Evolutionary conservation across 2,113 vertebrate species (phyloP).

Genomic region (Corythoichthys haematopterus): DNA sequence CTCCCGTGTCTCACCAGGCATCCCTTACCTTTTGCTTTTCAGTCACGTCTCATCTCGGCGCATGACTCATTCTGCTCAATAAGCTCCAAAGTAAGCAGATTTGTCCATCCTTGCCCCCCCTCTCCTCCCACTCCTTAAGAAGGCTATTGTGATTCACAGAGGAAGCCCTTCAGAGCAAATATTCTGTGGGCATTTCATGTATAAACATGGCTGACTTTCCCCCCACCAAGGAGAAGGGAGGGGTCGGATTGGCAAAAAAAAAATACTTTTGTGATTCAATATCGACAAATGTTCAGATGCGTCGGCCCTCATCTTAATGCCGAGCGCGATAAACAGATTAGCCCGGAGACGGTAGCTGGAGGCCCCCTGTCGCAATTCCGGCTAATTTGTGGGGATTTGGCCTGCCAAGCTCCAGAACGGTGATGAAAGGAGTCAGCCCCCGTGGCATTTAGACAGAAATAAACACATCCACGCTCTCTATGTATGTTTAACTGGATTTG

Average conservation of each 20-base stretch:
- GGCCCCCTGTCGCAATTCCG: slow-evolving; percentile 57
- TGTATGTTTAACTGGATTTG: slow-evolving; percentile 64
- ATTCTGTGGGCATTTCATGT: slow-evolving; percentile 73
- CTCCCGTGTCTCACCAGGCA: slow-evolving; percentile 47
- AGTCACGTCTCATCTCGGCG: slow-evolving; percentile 73
- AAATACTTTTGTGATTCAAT: slow-evolving; percentile 59
- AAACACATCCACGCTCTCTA: slow-evolving; percentile 62
- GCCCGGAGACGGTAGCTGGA: slow-evolving; percentile 66
- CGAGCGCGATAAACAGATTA: slow-evolving; percentile 78
- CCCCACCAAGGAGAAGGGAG: slow-evolving; percentile 34
- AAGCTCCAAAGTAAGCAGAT: slow-evolving; percentile 82
- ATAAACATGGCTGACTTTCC: slow-evolving; percentile 74
- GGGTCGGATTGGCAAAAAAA: slow-evolving; percentile 13
- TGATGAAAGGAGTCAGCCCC: slow-evolving; percentile 60
- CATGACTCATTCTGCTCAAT: slow-evolving; percentile 80
- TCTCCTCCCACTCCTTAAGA: slow-evolving; percentile 60
- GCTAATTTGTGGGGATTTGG: slow-evolving; percentile 70
- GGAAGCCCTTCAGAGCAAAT: slow-evolving; percentile 74
- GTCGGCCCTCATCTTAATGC: slow-evolving; percentile 64
- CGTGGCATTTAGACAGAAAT: slow-evolving; percentile 71
- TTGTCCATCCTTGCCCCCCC: slow-evolving; percentile 65
- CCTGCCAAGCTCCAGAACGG: slow-evolving; percentile 55
- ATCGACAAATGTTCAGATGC: slow-evolving; percentile 59
- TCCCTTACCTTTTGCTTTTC: slow-evolving; percentile 73
- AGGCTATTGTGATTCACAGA: slow-evolving; percentile 77